Base-by-base conservation (phyloP, 2,888 invertebrate genomes). In the Phlogophora meticulosa region DNA sequence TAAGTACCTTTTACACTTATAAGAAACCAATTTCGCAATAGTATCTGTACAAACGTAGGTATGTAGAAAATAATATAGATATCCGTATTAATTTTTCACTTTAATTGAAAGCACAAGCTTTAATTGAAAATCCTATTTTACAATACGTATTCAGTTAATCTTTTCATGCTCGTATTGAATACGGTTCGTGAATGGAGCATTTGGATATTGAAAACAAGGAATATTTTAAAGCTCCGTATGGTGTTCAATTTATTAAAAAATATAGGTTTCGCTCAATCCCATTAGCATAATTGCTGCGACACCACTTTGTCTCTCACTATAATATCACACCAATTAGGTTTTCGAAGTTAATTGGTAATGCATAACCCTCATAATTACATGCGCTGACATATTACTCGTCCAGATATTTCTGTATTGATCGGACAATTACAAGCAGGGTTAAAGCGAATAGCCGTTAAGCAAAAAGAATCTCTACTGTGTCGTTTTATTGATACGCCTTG, bases 281-380 rank as follows among this genome's bases (percentile, higher is more conserved):
- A 68, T 76, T 63, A 60, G 10, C 46, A 40, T 79, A 79, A 79
- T 78, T 68, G 72, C 66, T 66, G 55, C 43, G 61, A 24, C 46
- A 59, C 40, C 62, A 55, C 53, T 72, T 65, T 66, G 45, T 53
- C 43, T 65, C 51, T 72, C 65, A 52, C 59, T 68, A 65, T 65
- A 76, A 78, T 75, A 64, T 56, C 55, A 60, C 57, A 38, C 45
- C 72, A 78, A 76, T 76, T 76, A 80, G 52, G 70, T 64, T 72
- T 66, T 38, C 59, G 51, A 69, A 68, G 22, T 59, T 80, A 69
- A 80, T 78, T 76, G 72, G 68, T 80, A 76, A 80, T 65, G 57
- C 57, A 76, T 67, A 60, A 45, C 38, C 43, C 40, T 55, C 52
- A 51, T 70, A 74, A 75, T 63, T 46, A 75, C 56, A 62, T 43